Evolutionary conservation across 2,797 vertebrate species (phyloP).

Genomic region (Cuniculus paca): DNA sequence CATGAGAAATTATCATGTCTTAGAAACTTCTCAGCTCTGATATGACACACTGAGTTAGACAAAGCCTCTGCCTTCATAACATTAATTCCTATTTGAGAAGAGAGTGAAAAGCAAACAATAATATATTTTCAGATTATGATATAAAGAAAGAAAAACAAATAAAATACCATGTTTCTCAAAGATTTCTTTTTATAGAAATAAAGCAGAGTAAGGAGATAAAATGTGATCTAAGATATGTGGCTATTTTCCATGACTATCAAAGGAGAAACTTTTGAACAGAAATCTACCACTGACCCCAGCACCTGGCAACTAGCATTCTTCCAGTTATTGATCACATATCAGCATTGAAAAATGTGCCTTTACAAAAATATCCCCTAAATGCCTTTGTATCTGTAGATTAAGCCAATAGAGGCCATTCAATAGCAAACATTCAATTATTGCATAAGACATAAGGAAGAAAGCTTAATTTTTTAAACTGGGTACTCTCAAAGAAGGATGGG

Average conservation of each 20-base stretch:
- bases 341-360: background rate
- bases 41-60: background rate
- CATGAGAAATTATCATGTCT: background rate
- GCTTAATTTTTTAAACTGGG: background rate
- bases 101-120: conserved; percentile 10
- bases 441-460: background rate
- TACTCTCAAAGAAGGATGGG: background rate
- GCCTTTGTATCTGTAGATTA: background rate
- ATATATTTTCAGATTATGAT: background rate
- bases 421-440: background rate
- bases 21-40: background rate
- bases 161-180: background rate
- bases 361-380: background rate
- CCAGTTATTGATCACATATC: background rate
- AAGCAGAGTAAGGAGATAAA: background rate
- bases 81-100: background rate
- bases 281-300: background rate
- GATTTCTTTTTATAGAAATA: background rate
- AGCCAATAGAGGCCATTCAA: background rate
- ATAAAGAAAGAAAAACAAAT: background rate
- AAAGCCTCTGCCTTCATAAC: background rate
- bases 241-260: background rate
- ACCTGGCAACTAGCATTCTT: background rate
- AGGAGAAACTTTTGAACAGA: background rate
- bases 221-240: background rate